Evolutionary conservation across 2,888 invertebrate species (phyloP), one percentile per base, ranked within the genome.

Genomic region (Hyppa rectilinea): DNA sequence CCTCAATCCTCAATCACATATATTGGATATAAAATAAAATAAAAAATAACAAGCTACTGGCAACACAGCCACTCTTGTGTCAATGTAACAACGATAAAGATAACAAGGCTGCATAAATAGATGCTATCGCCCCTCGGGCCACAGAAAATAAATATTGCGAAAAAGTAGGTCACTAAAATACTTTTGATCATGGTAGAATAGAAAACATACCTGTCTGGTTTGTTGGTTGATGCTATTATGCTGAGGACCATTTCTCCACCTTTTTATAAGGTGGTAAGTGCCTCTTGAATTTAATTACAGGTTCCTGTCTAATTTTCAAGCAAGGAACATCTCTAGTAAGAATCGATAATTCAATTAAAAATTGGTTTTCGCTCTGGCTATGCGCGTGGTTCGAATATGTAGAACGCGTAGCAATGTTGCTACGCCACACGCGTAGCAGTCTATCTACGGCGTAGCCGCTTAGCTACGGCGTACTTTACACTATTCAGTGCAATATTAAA

Each of bases 91-190:
- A 63, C 85, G 76, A 83, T 83, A 81, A 81, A 87, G 85, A 85
- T 87, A 87, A 87, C 87, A 86, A 86, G 86, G 75, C 79, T 73
- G 72, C 78, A 82, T 83, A 86, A 86, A 83, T 82, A 85, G 85
- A 82, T 77, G 67, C 67, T 75, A 87, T 85, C 86, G 81, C 83
- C 78, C 74, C 70, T 63, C 40, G 69, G 75, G 75, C 75, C 59
- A 60, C 73, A 65, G 69, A 81, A 81, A 76, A 85, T 74, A 84
- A 84, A 83, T 83, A 86, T 81, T 68, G 72, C 61, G 69, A 65
- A 70, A 80, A 85, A 81, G 78, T 86, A 80, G 86, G 86, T 85
- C 86, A 79, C 78, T 59, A 78, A 82, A 81, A 76, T 76, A 67
- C 61, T 75, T 67, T 70, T 75, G 75, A 81, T 79, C 73, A 73